These are phyloP conservation scores for Chanos chanos DNA, from an alignment of 2,797 vertebrate species.

Conservation along the genomic window DNA sequence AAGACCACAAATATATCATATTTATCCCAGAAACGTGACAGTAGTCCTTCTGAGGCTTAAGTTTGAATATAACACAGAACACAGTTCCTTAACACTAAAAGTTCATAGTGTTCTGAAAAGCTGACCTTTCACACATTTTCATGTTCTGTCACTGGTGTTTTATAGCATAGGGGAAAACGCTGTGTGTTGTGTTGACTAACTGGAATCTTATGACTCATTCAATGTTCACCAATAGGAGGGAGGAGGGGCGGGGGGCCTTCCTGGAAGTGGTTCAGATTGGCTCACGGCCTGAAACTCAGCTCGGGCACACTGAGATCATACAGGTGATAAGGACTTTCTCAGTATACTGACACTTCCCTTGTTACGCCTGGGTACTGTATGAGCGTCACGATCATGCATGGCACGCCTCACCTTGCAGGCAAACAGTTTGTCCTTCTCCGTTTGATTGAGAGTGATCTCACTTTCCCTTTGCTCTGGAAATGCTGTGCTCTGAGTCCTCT, in stretches of 20 bases:
- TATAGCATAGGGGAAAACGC: neutral
- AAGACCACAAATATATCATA: no score
- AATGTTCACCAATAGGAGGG: constrained; percentile 14
- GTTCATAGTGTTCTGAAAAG: no score
- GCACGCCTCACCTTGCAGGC: constrained; percentile 68
- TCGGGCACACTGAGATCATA: constrained; percentile 21
- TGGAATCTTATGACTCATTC: constrained; percentile 15
- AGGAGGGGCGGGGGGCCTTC: constrained; percentile 19
- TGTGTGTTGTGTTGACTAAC: neutral
- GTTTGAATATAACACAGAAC: no score
- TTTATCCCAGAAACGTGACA: neutral
- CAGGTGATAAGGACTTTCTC: constrained; percentile 43
- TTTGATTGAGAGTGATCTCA: constrained; percentile 48
- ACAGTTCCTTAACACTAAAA: no score
- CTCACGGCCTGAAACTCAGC: constrained; percentile 9
- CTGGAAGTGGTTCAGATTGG: constrained; percentile 15
- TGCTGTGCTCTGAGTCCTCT: constrained; percentile 58
- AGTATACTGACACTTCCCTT: constrained; percentile 39
- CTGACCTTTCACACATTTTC: constrained; percentile 4
- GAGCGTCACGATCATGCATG: constrained; percentile 7
- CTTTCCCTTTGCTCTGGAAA: constrained; percentile 48
- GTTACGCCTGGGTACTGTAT: constrained; percentile 1
- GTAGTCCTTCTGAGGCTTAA: no score
- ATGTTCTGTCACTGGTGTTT: neutral
- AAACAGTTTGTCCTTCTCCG: constrained; percentile 62